Evolutionary conservation across 2,797 vertebrate genomes (phyloP), one percentile per base, ranked within the genome.

Genomic region (Ctenopoma multispine): DNA sequence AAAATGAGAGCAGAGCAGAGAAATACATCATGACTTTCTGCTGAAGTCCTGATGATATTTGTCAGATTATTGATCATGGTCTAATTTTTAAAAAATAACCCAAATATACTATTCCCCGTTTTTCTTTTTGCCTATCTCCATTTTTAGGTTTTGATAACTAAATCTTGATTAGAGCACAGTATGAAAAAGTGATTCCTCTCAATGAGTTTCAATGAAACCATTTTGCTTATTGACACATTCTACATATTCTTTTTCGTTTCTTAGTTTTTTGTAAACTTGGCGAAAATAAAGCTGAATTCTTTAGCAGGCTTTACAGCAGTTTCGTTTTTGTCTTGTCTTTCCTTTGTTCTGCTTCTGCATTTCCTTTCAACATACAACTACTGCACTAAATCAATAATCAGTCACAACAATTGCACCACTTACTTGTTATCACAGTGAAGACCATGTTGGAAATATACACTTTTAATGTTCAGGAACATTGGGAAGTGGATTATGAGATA

Each of bases 11-110:
- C 29, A 31, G 60, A 12, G 15, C 1, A 12, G 20, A 74, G n/a
- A 63, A 77, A 81, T 54, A 75, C 64, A 86, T 76, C 61, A 73
- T 66, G 58, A 83, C n/a, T 76, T 69, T 27, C 50, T 63, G 53
- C 41, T 70, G 23, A 72, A 70, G 14, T 11, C 29, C 10, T 40
- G 34, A 69, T 69, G 56, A 69, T 66, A 59, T 72, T 69, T 72
- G 13, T 69, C 50, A 69, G 73, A 63, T 69, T 79, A 77, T 82
- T 77, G 71, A 88, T 69, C 53, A 57, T 38, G n/a, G 47, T 59
- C 38, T 61, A 53, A 36, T 44, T 77, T 75, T 72, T 3, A n/a
- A n/a, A 71, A 60, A 80, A 77, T 7, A 63, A 55, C 21, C 6
- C 2, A 68, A 29, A 68, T 62, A 51, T 29, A 56, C 23, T 3